Conservation (phyloP, 2,888 invertebrate genomes). For the Lasioglossum villosulum region DNA sequence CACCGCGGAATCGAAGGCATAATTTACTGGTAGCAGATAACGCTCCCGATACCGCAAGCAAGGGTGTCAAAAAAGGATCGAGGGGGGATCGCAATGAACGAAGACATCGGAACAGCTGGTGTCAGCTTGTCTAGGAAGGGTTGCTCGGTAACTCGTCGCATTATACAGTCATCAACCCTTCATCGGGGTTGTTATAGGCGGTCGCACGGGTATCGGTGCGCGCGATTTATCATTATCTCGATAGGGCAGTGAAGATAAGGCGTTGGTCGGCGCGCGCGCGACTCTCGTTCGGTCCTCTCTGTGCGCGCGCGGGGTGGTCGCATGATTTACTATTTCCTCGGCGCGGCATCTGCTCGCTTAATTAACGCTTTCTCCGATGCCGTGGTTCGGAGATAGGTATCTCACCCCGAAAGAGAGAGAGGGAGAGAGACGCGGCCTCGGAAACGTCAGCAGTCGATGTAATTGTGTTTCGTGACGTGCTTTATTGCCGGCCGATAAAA, state of each 20-base stretch:
- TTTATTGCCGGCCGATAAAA: slow-evolving; percentile 62
- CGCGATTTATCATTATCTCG: slow-evolving; percentile 82
- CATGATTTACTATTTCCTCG: slow-evolving; percentile 74
- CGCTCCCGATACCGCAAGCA: background rate
- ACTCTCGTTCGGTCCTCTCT: slow-evolving; percentile 67
- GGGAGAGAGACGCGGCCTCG: slow-evolving; percentile 45
- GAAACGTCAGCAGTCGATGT: slow-evolving; percentile 60
- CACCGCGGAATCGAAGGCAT: background rate
- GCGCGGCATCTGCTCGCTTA: slow-evolving; percentile 74
- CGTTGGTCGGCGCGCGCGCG: slow-evolving; percentile 72
- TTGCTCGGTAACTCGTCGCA: slow-evolving; percentile 68
- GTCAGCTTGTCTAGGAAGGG: slow-evolving; percentile 51
- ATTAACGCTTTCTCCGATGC: slow-evolving; percentile 71
- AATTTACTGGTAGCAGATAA: background rate
- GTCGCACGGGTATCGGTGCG: slow-evolving; percentile 58
- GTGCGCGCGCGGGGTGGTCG: slow-evolving; percentile 47
- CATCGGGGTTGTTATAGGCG: slow-evolving; percentile 75
- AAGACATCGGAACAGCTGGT: slow-evolving; percentile 19
- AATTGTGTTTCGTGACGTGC: slow-evolving; percentile 61
- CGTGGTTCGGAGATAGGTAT: slow-evolving; percentile 69
- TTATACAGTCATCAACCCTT: slow-evolving; percentile 80
- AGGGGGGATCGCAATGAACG: background rate
- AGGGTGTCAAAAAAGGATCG: background rate
- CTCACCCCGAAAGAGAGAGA: slow-evolving; percentile 18
- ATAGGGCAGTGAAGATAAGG: slow-evolving; percentile 80